Conservation (phyloP, 2,888 invertebrate species). For the Theretra japonica region DNA sequence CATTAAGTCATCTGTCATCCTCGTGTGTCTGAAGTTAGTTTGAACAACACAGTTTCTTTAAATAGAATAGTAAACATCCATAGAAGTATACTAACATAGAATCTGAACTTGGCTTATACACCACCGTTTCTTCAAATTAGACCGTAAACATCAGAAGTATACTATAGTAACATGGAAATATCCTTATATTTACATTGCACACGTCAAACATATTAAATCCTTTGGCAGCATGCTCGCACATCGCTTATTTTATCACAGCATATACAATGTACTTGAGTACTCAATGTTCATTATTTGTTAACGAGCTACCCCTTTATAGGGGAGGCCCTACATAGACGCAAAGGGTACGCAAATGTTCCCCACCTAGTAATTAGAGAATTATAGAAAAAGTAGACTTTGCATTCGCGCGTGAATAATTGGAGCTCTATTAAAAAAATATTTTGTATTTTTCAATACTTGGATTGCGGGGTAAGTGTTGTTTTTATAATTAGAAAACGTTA, state of each 20-base stretch:
- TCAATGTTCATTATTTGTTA: conserved; percentile 25
- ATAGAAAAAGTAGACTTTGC: conserved; percentile 25
- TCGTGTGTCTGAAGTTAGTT: too few species aligned
- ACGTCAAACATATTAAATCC: too few species aligned
- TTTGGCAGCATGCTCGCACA: neutral
- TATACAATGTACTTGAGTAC: conserved; percentile 11
- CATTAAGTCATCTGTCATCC: too few species aligned
- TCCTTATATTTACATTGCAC: too few species aligned
- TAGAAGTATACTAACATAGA: too few species aligned
- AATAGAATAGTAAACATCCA: too few species aligned
- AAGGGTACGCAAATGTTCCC: conserved; percentile 14
- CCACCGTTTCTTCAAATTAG: too few species aligned
- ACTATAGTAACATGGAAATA: too few species aligned
- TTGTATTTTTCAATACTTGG: neutral
- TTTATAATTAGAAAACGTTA: neutral
- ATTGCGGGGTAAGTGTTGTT: neutral
- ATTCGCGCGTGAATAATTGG: conserved; percentile 20
- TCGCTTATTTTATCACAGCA: conserved; percentile 4
- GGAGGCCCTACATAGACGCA: neutral
- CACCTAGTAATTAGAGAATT: conserved; percentile 21
- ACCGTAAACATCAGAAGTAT: too few species aligned
- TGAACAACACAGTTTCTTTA: too few species aligned
- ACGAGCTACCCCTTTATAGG: conserved; percentile 17
- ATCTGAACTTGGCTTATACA: too few species aligned
- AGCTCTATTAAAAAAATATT: conserved; percentile 3